Evolutionary conservation across 2,888 invertebrate species (phyloP).

Genomic region (Limnephilus auricula): DNA sequence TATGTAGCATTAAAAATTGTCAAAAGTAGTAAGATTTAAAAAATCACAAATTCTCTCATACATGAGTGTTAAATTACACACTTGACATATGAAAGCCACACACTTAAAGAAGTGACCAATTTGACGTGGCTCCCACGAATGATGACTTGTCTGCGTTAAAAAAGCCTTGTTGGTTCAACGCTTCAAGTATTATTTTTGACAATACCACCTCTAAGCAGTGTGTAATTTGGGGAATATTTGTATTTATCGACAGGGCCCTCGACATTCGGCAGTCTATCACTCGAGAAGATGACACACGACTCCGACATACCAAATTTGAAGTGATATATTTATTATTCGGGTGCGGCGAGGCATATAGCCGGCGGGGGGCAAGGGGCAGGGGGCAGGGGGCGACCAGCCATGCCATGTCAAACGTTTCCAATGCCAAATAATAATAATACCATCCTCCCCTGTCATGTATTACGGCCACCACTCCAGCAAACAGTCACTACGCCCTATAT

Average conservation of each 20-base stretch:
- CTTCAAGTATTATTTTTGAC: neutral
- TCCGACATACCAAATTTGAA: conserved; percentile 40
- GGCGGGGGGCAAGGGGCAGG: neutral
- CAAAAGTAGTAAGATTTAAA: neutral
- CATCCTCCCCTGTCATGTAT: neutral
- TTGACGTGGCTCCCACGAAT: neutral
- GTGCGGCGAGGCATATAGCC: conserved; percentile 27
- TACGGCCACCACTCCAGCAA: conserved; percentile 4
- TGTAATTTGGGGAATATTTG: neutral
- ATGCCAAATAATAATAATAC: conserved; percentile 43
- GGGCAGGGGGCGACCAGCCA: neutral
- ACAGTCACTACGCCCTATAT: neutral
- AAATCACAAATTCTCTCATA: neutral
- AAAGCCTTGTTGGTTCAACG: neutral
- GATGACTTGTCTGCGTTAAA: neutral
- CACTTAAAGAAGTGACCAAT: neutral
- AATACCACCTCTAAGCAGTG: neutral
- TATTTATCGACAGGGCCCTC: conserved; percentile 25
- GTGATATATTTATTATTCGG: conserved; percentile 51
- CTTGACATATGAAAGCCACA: neutral
- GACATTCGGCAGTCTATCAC: conserved; percentile 25
- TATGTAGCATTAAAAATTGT: too few species aligned
- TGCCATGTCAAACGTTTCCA: conserved; percentile 42
- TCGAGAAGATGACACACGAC: conserved; percentile 17
- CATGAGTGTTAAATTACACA: neutral